Base-by-base conservation (phyloP, 2,888 invertebrate genomes). In the Sphaeridia pumilis region DNA sequence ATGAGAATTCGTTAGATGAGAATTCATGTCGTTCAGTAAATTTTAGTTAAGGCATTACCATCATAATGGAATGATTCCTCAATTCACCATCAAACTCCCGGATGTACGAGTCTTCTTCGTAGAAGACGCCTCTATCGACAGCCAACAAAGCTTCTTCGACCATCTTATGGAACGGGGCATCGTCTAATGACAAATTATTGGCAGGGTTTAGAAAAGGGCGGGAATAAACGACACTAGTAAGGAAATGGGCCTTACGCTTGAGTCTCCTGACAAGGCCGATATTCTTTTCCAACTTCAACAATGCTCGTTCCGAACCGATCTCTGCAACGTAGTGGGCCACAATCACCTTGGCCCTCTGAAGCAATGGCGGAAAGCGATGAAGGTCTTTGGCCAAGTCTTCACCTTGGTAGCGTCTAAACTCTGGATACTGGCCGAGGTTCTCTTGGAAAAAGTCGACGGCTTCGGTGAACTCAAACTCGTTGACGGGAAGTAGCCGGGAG, bases 311-410 rank as follows among this genome's bases (percentile, higher is more conserved):
- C n/a, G 44, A 24, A 14, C 50, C 50, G 26, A 20, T 20, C 4
- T 14, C 3, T 1, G 17, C 12, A 14, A 46, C 27, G 26, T 50
- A 26, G 24, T 34, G 31, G 2, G 22, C 14, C 2, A 50, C 50
- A 25, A 50, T 50, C 12, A 17, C n/a, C 17, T 21, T 44, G 2
- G 50, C 50, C 35, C 43, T 50, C 45, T 50, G 50, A 2, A 50
- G 24, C 45, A 50, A 44, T 12, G 50, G 50, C 2, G 50, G 50
- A 31, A 24, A 50, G 5, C 43, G 28, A 45, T 50, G 45, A 1
- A 50, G 21, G 22, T 50, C 50, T 27, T 50, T 50, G 4, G 45
- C 50, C n/a, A 50, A 28, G 17, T 35, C 50, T n/a, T 50, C 43
- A 20, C 31, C 50, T 24, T 50, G 50, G 35, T 28, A 43, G 17